Evolutionary conservation across 64 coral and sea anemone species (phyloP), one percentile per base, ranked within the genome.

Genomic region (Platygyra sinensis): DNA sequence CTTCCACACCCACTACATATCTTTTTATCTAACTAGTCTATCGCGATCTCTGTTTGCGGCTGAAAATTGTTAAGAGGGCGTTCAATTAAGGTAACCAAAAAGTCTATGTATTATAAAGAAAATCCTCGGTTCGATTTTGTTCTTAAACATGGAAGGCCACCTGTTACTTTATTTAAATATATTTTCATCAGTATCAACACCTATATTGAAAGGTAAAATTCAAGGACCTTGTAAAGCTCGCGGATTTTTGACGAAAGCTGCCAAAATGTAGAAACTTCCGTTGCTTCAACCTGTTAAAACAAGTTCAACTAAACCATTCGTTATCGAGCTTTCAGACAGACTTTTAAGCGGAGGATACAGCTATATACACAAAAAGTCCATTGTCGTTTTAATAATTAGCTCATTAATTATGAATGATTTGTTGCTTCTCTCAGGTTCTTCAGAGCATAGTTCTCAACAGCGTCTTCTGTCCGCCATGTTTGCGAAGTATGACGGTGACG

Each of bases 401-500:
- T 57, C 54, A 57, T 14, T 22, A 17, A 55, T 57, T 17, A 65
- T 83, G 64, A 31, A 22, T 67, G 76, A 50, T 7, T 22, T 77
- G 39, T 77, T 11, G 50, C 49, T 52, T 71, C n/a, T 71, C n/a
- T 46, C 31, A 85, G 81, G 38, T 50, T 46, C 79, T 62, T 17
- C 5, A 51, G 2, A 36, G 20, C 6, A 10, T 2, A 72, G 62
- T 50, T 25, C 81, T 25, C 81, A 85, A 25, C 81, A 85, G 22
- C 20, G 63, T 10, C 36, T 85, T 13, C 78, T 94, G 16, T 71
- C 27, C 5, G 78, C 78, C 60, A 17, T 94, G 32, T 89, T 89
- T 28, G 57, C 22, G 67, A 82, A 82, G 28, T 85, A 94, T 60
- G 92, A 94, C 75, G 63, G 17, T 4, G 92, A 94, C 52, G 87